Conservation (phyloP, 2,113 vertebrate species). For the Uria aalge region DNA sequence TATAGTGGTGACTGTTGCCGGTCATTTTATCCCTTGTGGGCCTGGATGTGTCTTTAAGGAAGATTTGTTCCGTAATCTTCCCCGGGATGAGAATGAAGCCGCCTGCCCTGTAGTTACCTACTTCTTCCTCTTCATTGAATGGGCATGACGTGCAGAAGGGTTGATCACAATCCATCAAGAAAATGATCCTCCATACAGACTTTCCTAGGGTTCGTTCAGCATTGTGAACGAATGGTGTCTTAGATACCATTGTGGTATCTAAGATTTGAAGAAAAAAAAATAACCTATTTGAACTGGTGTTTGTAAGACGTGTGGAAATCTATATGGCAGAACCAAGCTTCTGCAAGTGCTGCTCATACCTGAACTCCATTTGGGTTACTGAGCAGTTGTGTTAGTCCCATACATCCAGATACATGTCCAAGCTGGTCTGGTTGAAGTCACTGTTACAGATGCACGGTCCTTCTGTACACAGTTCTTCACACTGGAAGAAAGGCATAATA, state of each 20-base stretch:
- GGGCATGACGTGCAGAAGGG: background rate
- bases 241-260: background rate
- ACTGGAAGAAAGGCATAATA: background rate
- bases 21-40: background rate
- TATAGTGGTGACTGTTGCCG: accelerated
- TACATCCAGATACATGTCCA: background rate
- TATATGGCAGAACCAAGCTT: background rate
- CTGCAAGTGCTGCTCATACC: background rate
- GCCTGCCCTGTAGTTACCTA: background rate
- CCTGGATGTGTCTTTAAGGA: background rate
- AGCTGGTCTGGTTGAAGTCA: background rate
- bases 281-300: background rate
- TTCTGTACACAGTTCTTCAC: background rate
- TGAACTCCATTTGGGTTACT: background rate
- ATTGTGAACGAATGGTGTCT: background rate
- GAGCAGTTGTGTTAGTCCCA: background rate
- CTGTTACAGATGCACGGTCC: accelerated
- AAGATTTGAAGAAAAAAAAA: background rate
- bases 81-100: background rate
- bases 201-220: background rate
- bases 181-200: background rate
- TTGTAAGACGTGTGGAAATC: background rate
- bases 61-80: background rate
- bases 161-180: background rate
- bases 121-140: background rate